Evolutionary conservation across 2,888 invertebrate genomes (phyloP), one percentile per base, ranked within the genome.

Genomic region (Spilosoma lubricipeda): DNA sequence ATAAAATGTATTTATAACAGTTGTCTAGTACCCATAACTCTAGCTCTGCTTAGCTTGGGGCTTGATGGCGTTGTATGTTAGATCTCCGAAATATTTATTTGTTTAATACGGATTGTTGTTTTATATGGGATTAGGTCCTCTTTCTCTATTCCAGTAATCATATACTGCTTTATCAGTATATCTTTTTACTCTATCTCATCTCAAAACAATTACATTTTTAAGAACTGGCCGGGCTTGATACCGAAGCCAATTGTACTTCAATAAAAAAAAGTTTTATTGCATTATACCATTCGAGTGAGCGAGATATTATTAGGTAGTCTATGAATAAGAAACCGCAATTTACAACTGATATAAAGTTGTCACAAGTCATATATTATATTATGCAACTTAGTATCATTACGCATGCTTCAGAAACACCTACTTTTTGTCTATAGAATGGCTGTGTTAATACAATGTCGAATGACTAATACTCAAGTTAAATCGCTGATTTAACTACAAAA

Each of bases 301-400:
- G 30, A 23, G 30, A 20, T 74, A 70, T 67, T 67, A 66, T 75
- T 77, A 81, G 71, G 39, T 66, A 67, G 64, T 65, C 73, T 76
- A 39, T 78, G 75, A 77, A 81, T 81, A 81, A 78, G 77, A 81
- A 80, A 82, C 82, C 82, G 42, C 84, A 81, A 67, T 71, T 70
- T 72, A 67, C 72, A 82, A 67, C 68, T 74, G 39, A 72, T 68
- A 69, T 56, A 67, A 75, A 69, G 64, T 27, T 77, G 75, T 78
- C 66, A 42, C 73, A 74, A 64, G 63, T 74, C 48, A 75, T 72
- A 42, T 71, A 66, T 81, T 76, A 77, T 70, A 67, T 81, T 76
- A 77, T 71, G 76, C 68, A 63, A 33, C 39, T 72, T 70, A 77
- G 75, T 64, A 68, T 75, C 59, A 75, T 75, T 36, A 67, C n/a